Conservation (phyloP, 2,797 vertebrate genomes). For the Acipenser ruthenus region DNA sequence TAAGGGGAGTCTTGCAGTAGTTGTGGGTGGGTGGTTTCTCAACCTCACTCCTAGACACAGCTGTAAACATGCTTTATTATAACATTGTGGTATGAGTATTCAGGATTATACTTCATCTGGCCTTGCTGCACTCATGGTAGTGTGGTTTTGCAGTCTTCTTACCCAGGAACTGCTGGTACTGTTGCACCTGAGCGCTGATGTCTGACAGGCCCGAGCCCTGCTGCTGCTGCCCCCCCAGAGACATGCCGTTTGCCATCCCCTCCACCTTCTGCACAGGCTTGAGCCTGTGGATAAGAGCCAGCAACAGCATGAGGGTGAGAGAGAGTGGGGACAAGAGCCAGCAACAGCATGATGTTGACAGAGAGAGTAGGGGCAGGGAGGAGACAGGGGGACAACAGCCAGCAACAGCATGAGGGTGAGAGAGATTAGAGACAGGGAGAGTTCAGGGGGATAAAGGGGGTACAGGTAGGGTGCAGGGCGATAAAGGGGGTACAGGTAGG, state of each 20-base stretch:
- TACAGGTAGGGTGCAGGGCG: too few species aligned
- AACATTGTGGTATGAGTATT: too few species aligned
- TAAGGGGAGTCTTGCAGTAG: too few species aligned
- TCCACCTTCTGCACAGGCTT: constrained; percentile 81
- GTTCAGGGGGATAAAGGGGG: too few species aligned
- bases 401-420: not conserved
- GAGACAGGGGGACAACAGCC: not conserved
- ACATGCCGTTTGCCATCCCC: constrained; percentile 75
- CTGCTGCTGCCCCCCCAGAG: constrained; percentile 63
- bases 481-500: too few species aligned
- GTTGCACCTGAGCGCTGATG: constrained; percentile 86
- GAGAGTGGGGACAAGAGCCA: not conserved
- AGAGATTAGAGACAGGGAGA: too few species aligned
- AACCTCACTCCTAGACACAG: too few species aligned
- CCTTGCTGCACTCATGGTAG: too few species aligned
- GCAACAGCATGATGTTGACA: not conserved
- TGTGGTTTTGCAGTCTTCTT: constrained; percentile 30
- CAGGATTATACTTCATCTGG: too few species aligned
- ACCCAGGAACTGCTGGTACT: constrained; percentile 93
- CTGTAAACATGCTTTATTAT: too few species aligned
- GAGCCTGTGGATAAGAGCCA: constrained; percentile 48
- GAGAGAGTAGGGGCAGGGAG: not conserved
- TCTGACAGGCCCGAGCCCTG: constrained; percentile 63
- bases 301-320: not conserved
- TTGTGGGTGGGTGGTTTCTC: too few species aligned